These are phyloP conservation scores for Tenthredo notha DNA, from an alignment of 2,888 invertebrate species.

Conservation along the genomic window DNA sequence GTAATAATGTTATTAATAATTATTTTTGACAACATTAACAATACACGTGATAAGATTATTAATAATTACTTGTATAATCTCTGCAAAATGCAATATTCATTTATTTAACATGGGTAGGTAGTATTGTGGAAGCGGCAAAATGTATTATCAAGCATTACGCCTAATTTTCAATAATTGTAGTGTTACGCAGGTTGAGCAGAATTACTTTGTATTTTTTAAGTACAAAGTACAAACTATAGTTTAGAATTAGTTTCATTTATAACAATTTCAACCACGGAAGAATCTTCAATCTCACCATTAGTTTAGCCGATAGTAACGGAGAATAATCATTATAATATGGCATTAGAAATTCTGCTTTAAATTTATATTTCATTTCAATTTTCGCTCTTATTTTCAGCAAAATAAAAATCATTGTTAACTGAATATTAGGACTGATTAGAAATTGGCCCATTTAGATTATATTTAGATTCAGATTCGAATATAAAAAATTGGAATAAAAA, in stretches of 20 bases:
- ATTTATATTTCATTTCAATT: neutral
- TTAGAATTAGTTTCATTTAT: neutral
- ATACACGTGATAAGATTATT: conserved; percentile 32
- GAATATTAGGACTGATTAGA: neutral
- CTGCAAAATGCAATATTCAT: conserved; percentile 6
- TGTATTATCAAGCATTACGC: neutral
- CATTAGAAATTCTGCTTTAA: neutral
- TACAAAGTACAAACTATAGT: neutral
- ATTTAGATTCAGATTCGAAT: neutral
- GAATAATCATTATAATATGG: neutral
- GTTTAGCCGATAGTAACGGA: neutral
- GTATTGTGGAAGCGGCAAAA: conserved; percentile 36
- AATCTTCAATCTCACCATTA: neutral
- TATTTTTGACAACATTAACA: conserved; percentile 38
- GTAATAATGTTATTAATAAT: conserved; percentile 28
- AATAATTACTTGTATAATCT: conserved; percentile 33
- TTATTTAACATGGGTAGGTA: conserved; percentile 9
- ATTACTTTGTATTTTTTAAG: neutral
- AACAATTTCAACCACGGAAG: conserved; percentile 1
- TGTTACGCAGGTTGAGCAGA: conserved; percentile 24
- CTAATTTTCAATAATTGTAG: neutral
- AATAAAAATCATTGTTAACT: neutral
- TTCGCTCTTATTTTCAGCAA: neutral
- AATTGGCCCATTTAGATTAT: neutral
- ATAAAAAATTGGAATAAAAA: neutral